Base-by-base conservation (phyloP, 2,888 invertebrate species). In the Limnephilus auricula region DNA sequence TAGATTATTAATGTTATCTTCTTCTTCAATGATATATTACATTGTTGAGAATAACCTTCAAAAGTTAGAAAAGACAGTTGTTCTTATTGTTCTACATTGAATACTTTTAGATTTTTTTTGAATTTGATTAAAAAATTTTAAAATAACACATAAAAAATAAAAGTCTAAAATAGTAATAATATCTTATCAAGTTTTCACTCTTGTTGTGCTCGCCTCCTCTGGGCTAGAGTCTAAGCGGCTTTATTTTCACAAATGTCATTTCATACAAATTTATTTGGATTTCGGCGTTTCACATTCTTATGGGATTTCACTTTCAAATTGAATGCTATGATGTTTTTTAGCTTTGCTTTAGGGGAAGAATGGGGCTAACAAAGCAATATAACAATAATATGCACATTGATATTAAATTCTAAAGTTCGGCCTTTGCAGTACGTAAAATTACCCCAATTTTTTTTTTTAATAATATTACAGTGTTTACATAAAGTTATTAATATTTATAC, bases 191-290 rank as follows among this genome's bases (percentile, higher is more conserved):
- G 25, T 65, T n/a, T 65, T 65, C 65, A 25, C 65, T 65, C n/a
- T 65, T 65, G n/a, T 65, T 65, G 25, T 65, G 65, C 65, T 65
- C 9, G 25, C 65, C n/a, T 65, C 25, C 50, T 65, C 65, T n/a
- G 25, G 65, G 65, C 65, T 65, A 9, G 25, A 65, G n/a, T 65
- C 65, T 65, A 65, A 65, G 65, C 65, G 65, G 65, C 65, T 65
- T 65, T 65, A 65, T 65, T 65, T 65, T 65, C 65, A 9, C 25
- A 65, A 65, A 65, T 65, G 65, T 65, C 65, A 65, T 65, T 65
- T 65, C 65, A 65, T 65, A 65, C 65, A 65, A 65, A 65, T 65
- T 65, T 65, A 65, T 65, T 65, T 65, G 65, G 65, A 65, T 65
- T 65, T 25, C 65, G 25, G 65, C 65, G 65, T 65, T 65, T 65